Percentiles rank a stretch among this genome's conserved stretches.
Conservation (phyloP, 1,140 invertebrate species). For the Phthorimaea operculella region DNA sequence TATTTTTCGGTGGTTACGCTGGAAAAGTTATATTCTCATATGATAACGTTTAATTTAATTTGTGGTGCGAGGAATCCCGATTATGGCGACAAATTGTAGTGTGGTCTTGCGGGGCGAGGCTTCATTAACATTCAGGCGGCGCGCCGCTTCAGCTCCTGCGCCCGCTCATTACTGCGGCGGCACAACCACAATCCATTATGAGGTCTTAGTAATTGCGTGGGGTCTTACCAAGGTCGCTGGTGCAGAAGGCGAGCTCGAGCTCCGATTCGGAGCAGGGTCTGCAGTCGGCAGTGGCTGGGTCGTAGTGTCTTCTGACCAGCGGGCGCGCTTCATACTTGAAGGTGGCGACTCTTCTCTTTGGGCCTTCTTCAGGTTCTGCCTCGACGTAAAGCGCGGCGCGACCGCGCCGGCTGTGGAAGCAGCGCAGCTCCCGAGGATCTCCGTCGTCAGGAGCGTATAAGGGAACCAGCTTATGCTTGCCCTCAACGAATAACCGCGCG, state of each 20-base stretch:
- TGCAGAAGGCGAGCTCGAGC: slow-evolving; percentile 80
- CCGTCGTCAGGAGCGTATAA: slow-evolving; percentile 74
- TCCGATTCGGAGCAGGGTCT: slow-evolving; percentile 80
- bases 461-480: slow-evolving; percentile 70
- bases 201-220: slow-evolving; percentile 3
- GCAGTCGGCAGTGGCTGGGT: slow-evolving; percentile 77
- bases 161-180: slow-evolving; percentile 33
- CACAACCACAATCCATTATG: slow-evolving; percentile 1
- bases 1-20: slow-evolving; percentile 14
- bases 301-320: slow-evolving; percentile 60
- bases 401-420: slow-evolving; percentile 76
- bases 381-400: slow-evolving; percentile 81
- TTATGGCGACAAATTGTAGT: slow-evolving; percentile 53
- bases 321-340: slow-evolving; percentile 77
- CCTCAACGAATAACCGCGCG: slow-evolving; percentile 78
- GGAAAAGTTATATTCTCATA: slow-evolving; percentile 31
- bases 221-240: slow-evolving; percentile 79
- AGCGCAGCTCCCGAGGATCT: slow-evolving; percentile 69
- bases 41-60: slow-evolving; percentile 47
- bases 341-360: slow-evolving; percentile 66
- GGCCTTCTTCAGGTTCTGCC: slow-evolving; percentile 57
- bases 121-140: slow-evolving; percentile 35
- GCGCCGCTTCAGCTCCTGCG: slow-evolving; percentile 25
- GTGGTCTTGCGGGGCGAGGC: slow-evolving; percentile 25
- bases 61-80: slow-evolving; percentile 40